Conservation (phyloP, 2,113 vertebrate species). For the Charina bottae region DNA sequence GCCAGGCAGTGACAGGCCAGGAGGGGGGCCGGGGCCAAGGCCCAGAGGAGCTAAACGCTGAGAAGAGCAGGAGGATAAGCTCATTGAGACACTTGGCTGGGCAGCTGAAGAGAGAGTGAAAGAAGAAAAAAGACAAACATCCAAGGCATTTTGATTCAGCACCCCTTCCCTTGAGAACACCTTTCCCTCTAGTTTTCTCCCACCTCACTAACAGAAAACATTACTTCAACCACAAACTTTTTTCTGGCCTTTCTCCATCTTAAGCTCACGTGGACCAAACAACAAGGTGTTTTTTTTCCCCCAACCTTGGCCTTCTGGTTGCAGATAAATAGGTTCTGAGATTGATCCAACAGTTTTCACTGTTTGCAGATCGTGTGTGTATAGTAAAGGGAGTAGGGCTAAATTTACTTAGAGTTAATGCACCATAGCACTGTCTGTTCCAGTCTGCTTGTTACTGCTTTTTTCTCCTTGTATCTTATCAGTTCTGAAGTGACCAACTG, state of each 20-base stretch:
- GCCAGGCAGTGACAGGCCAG: slow-evolving; percentile 68
- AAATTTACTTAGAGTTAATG: neutral
- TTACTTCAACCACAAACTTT: no score
- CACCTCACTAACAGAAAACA: neutral
- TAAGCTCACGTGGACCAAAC: neutral
- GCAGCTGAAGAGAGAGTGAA: slow-evolving; percentile 60
- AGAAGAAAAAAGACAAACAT: slow-evolving; percentile 21
- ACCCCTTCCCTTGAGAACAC: neutral
- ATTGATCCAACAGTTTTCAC: neutral
- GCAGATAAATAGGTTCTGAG: neutral
- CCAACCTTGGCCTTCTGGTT: neutral
- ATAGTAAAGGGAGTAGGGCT: neutral
- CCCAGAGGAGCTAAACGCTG: slow-evolving; percentile 32
- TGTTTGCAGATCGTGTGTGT: neutral
- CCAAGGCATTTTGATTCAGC: neutral
- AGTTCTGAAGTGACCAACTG: neutral
- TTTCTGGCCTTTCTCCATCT: neutral
- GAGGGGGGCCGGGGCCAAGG: slow-evolving; percentile 42
- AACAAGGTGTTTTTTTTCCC: neutral
- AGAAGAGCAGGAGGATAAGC: slow-evolving; percentile 65
- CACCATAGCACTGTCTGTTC: neutral
- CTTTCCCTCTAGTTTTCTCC: neutral
- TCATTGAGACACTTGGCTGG: slow-evolving; percentile 61
- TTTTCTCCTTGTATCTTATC: neutral
- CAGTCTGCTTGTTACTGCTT: neutral